Base-by-base conservation (phyloP, 2,113 vertebrate genomes). In the Ictalurus furcatus region DNA sequence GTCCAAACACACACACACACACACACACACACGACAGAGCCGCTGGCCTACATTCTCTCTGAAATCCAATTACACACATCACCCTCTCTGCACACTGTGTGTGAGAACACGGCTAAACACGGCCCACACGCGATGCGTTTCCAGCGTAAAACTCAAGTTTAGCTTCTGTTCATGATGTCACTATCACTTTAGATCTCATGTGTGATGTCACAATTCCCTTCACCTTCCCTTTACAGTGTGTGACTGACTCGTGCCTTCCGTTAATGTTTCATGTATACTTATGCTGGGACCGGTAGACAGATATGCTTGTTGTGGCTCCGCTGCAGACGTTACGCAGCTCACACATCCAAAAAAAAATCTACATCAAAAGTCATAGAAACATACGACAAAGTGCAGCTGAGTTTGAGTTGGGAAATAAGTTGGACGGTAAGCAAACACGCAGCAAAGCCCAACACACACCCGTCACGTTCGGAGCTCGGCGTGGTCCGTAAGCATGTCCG, bases 51-150 rank as follows among this genome's bases (percentile, higher is more conserved):
- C 84, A 90, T 93, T 94, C 61, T 65, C 87, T 89, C 87, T 52
- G 73, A 91, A 91, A 94, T 93, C 34, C 59, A 91, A 92, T 93
- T 90, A 92, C 67, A 87, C 48, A 87, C 92, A 92, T 86, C 17
- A 40, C 16, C 61, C 23, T 81, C 90, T 85, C 83, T 86, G 25
- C 86, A 69, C 74, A 78, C 11, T 28, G 74, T 28, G 74, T 78
- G 44, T 52, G 25, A 78, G 17, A 74, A 9, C 34, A 40, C 2
- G 71, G 71, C 71, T 21, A 9, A 40, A 78, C 40, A 14, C 74
- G 4, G 21, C 25, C 21, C 74, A 48, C 74, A 78, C 23, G 12
- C 23, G 1, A 0, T 28, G 74, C 28, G 40, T 14, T 48, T 7
- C 6, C 23, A 48, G 9, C 5, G 19, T 23, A 74, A 44, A 44